Evolutionary conservation across 1,140 invertebrate genomes (phyloP), one percentile per base, ranked within the genome.

Genomic region (Centruroides vittatus): DNA sequence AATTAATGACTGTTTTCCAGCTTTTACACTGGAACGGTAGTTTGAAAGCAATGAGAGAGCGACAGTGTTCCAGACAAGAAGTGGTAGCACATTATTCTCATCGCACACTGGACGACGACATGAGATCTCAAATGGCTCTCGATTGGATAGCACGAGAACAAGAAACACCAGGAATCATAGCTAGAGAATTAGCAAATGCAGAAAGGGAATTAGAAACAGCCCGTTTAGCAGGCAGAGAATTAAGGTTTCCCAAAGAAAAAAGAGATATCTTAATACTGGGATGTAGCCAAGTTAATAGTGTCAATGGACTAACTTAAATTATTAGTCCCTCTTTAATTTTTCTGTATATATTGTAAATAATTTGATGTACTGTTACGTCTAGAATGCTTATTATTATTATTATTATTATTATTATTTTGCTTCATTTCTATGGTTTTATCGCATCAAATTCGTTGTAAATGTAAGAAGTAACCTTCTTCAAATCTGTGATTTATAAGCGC

Each of bases 1-100:
- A 95, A 74, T 76, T 96, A 65, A 95, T 95, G 92, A 96, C 91
- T 1, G 91, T 95, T 4, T 95, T 96, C 74, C 91, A 95, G 74
- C 78, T 96, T 53, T 78, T 96, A 3, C 92, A 95, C 74, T 96
- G 93, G 93, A 95, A 95, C 73, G 93, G 93, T 2, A 93, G 89
- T 60, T 74, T 96, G 61, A 90, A 93, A 71, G 78, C 78, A 5
- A 80, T 93, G 90, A 84, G 69, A 82, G 91, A 95, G 71, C 79
- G 91, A 7, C 91, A 94, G 70, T 96, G 93, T 72, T 93, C 90
- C n/a, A 79, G 91, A 65, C 88, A 92, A 69, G 89, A 93, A 74
- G 91, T 96, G 1, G 86, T 95, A n/a, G 89, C 89, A 12, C 91
- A 94, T 73, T 94, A 94, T 71, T 93, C 88, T 23, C 86, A 92